These are phyloP conservation scores for Hermatobates lingyangjiaoensis DNA, from an alignment of 1,140 invertebrate species.

Conservation along the genomic window DNA sequence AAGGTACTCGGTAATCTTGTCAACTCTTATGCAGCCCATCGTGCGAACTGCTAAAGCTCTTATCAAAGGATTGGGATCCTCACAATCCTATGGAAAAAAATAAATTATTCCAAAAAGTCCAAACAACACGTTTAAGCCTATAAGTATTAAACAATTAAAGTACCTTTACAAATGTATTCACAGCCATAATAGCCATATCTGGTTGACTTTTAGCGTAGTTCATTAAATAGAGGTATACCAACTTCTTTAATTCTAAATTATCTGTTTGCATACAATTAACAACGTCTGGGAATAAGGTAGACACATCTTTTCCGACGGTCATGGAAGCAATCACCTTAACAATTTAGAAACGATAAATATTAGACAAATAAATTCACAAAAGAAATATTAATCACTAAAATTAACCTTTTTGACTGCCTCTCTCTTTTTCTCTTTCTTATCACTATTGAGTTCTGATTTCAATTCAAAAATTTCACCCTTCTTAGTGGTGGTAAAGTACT, in stretches of 20 bases:
- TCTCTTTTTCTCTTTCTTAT: conserved; percentile 99
- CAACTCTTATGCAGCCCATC: conserved; percentile 99
- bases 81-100: conserved; percentile 64
- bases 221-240: conserved; percentile 99
- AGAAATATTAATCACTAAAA: too few relatives aligned
- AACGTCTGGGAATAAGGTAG: conserved; percentile 93
- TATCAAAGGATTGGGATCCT: conserved; percentile 98
- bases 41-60: conserved; percentile 94
- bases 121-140: not conserved
- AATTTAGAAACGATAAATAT: too few relatives aligned
- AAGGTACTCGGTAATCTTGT: conserved; percentile 99
- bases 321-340: conserved; percentile 93
- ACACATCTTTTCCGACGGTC: conserved; percentile 96
- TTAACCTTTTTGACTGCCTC: conserved; percentile 98
- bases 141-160: conserved; percentile 11
- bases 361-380: too few relatives aligned
- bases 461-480: conserved; percentile 98
- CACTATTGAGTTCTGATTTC: conserved; percentile 97
- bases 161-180: conserved; percentile 99
- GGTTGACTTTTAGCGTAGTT: conserved; percentile 99
- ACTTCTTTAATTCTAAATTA: conserved; percentile 96
- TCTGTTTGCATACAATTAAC: conserved; percentile 99
- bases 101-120: not conserved
- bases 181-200: conserved; percentile 99
- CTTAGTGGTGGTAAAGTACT: conserved; percentile 99